Conservation (phyloP, 2,113 vertebrate genomes). For the Malurus alboscapulatus region DNA sequence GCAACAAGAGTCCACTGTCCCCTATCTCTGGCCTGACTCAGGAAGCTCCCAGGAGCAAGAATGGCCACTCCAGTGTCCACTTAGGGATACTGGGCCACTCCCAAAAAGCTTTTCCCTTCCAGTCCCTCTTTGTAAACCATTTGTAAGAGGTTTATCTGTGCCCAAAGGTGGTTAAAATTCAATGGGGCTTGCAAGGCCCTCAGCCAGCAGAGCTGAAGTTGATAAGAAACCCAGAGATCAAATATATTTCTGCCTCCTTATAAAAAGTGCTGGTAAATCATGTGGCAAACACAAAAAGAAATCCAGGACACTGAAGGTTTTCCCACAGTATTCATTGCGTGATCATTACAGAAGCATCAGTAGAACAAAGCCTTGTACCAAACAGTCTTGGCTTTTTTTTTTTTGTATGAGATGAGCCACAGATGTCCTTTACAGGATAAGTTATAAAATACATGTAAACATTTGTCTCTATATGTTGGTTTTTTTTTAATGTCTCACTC, state of each 20-base stretch:
- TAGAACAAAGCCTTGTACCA: neutral
- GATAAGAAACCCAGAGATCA: neutral
- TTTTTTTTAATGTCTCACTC: constrained; percentile 15
- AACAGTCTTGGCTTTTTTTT: neutral
- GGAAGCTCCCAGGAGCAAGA: neutral
- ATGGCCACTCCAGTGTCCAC: neutral
- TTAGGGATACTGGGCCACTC: neutral
- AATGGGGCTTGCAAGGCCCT: neutral
- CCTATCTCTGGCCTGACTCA: neutral
- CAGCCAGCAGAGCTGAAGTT: neutral
- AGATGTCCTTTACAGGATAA: neutral
- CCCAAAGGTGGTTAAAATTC: neutral
- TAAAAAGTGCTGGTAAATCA: neutral
- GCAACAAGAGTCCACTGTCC: neutral
- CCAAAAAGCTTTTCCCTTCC: neutral
- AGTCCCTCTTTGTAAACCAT: neutral
- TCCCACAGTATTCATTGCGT: neutral
- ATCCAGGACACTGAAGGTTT: neutral
- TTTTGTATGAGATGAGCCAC: neutral
- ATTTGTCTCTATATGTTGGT: neutral
- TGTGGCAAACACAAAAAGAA: neutral
- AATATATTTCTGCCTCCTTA: neutral
- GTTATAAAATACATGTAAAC: constrained; percentile 46
- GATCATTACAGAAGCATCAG: neutral
- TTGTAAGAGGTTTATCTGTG: neutral